Evolutionary conservation across 2,797 vertebrate genomes (phyloP).

Genomic region (Threskiornis aethiopicus): DNA sequence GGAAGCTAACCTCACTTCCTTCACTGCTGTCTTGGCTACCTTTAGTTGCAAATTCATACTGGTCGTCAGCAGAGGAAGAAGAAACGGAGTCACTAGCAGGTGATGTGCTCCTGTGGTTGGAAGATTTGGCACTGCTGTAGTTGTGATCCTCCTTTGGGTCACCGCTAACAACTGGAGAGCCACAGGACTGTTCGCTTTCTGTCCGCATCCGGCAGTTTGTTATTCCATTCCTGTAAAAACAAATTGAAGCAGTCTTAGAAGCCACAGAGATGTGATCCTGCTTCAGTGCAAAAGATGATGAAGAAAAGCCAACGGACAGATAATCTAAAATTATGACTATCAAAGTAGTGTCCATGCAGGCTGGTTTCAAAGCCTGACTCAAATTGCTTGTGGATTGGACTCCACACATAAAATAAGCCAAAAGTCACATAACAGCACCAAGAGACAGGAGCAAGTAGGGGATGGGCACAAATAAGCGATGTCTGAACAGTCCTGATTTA

Average conservation of each 20-base stretch:
- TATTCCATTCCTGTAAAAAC: constrained; percentile 84
- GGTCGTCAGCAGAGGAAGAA: constrained; percentile 81
- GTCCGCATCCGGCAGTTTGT: constrained; percentile 86
- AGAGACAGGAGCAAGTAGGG: neutral
- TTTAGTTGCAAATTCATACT: constrained; percentile 81
- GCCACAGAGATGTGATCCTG: neutral
- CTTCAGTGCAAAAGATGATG: neutral
- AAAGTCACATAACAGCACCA: neutral
- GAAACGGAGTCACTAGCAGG: constrained; percentile 81
- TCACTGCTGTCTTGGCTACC: constrained; percentile 88
- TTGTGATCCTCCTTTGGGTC: constrained; percentile 96
- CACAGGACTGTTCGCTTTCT: constrained; percentile 87
- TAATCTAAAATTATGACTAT: neutral
- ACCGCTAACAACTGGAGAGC: constrained; percentile 86
- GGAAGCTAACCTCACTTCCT: constrained; percentile 84
- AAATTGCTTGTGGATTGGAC: neutral
- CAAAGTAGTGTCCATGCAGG: neutral
- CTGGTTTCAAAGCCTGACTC: neutral
- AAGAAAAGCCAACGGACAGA: neutral
- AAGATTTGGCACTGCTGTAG: constrained; percentile 93
- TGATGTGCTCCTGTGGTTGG: constrained; percentile 81
- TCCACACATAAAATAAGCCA: neutral
- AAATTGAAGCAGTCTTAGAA: neutral
- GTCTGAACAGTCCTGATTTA: neutral
- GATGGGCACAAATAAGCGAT: neutral